phyloP scores from a whole-genome alignment of 2,113 vertebrate genomes.

The Plecturocebus donacophilus region DNA sequence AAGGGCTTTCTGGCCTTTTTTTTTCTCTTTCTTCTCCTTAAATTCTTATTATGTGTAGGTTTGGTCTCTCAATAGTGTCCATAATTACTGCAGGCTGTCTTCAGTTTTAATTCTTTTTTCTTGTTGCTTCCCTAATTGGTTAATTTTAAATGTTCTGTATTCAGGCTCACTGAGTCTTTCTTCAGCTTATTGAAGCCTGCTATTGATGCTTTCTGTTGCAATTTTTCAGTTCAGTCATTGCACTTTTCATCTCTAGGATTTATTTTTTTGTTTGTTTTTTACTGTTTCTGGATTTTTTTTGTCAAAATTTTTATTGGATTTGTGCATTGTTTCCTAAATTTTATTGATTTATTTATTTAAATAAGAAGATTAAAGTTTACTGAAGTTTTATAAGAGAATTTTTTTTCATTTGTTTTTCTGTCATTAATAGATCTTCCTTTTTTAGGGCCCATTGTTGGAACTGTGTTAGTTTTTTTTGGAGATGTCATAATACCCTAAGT shows the following conservation, averaged over 20 bases:
- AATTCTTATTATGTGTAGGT: not conserved
- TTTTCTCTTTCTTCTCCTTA: not conserved
- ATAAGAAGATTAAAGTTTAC: not conserved
- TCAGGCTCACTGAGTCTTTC: not conserved
- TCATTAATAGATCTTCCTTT: not conserved
- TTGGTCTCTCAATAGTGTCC: not conserved
- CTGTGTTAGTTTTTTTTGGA: not conserved
- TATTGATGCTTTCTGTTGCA: not conserved
- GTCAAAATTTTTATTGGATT: not conserved
- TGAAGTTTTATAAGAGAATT: not conserved
- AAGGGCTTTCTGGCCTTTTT: not conserved
- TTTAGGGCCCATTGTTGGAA: not conserved
- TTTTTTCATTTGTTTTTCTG: not conserved
- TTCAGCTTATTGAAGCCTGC: not conserved
- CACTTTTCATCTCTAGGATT: not conserved
- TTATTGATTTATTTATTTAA: not conserved
- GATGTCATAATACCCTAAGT: not conserved
- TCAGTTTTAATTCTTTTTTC: not conserved
- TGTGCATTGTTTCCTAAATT: not conserved
- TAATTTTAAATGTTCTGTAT: not conserved
- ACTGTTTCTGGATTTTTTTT: not conserved
- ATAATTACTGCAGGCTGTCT: not conserved
- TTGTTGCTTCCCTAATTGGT: not conserved
- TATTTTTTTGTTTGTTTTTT: not conserved
- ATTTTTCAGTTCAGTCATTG: not conserved